Conservation (phyloP, 2,888 invertebrate genomes). For the Scrobipalpa atriplicella region DNA sequence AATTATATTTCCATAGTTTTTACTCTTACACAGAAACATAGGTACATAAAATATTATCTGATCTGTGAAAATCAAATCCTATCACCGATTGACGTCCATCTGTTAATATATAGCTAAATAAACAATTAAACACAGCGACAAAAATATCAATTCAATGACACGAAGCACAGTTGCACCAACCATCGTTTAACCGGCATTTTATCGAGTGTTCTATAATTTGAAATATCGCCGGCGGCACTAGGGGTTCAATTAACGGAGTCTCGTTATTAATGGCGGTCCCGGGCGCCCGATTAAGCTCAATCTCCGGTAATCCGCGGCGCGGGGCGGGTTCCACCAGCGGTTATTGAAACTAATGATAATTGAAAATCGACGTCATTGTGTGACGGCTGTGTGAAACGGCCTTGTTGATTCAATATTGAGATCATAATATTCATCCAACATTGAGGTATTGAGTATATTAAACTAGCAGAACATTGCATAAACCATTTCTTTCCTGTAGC, state of each 20-base stretch:
- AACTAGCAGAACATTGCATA: too few relatives aligned
- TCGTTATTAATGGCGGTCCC: constrained; percentile 76
- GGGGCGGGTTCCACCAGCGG: constrained; percentile 44
- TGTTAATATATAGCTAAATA: too few relatives aligned
- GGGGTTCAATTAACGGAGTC: constrained; percentile 75
- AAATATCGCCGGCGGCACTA: constrained; percentile 65
- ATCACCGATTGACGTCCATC: too few relatives aligned
- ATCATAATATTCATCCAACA: too few relatives aligned
- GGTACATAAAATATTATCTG: too few relatives aligned
- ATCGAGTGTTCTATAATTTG: constrained; percentile 63
- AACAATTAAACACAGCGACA: too few relatives aligned
- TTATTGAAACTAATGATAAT: constrained; percentile 32
- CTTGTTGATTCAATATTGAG: too few relatives aligned
- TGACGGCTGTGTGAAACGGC: not conserved
- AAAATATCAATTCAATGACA: not conserved
- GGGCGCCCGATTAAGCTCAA: constrained; percentile 76
- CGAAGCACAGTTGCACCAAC: constrained; percentile 21
- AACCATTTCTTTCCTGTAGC: too few relatives aligned
- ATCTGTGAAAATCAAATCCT: too few relatives aligned
- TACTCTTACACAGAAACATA: too few relatives aligned
- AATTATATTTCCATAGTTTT: too few relatives aligned
- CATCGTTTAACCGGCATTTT: constrained; percentile 43
- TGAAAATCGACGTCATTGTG: constrained; percentile 4
- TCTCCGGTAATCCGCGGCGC: constrained; percentile 75
- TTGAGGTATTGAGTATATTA: too few relatives aligned